Percentiles rank a stretch among this genome's conserved stretches.
These are phyloP conservation scores for Gephyroberyx darwinii DNA, from an alignment of 2,797 vertebrate genomes.

Conservation along the genomic window DNA sequence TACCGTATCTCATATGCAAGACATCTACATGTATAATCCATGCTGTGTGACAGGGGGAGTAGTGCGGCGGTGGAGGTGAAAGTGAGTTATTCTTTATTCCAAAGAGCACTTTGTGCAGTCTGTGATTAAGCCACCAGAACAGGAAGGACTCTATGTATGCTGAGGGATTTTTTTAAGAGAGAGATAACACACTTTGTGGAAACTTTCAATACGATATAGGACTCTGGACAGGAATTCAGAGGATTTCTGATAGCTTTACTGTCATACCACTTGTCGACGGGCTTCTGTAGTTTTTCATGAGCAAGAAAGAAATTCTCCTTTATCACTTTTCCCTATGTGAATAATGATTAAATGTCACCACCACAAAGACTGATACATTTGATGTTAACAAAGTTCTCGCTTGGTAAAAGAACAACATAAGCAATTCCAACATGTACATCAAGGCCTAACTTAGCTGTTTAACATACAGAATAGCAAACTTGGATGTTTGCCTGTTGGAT, in stretches of 20 bases:
- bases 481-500: no score
- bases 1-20: constrained; percentile 38
- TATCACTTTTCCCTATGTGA: background rate
- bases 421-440: no score
- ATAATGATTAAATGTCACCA: constrained; percentile 28
- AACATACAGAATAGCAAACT: no score
- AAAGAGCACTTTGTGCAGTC: constrained; percentile 35
- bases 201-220: no score
- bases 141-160: constrained; percentile 23
- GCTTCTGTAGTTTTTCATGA: background rate
- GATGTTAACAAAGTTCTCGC: background rate
- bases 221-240: background rate
- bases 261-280: background rate
- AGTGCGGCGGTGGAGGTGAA: constrained; percentile 7
- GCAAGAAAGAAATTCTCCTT: no score
- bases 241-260: background rate
- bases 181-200: background rate
- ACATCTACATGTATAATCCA: constrained; percentile 53
- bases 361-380: background rate
- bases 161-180: background rate
- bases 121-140: constrained; percentile 11
- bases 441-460: no score
- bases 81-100: constrained; percentile 32
- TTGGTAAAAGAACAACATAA: no score
- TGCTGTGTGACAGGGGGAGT: constrained; percentile 18